Base-by-base conservation (phyloP, 2,888 invertebrate species). In the Lasioglossum figueresi region DNA sequence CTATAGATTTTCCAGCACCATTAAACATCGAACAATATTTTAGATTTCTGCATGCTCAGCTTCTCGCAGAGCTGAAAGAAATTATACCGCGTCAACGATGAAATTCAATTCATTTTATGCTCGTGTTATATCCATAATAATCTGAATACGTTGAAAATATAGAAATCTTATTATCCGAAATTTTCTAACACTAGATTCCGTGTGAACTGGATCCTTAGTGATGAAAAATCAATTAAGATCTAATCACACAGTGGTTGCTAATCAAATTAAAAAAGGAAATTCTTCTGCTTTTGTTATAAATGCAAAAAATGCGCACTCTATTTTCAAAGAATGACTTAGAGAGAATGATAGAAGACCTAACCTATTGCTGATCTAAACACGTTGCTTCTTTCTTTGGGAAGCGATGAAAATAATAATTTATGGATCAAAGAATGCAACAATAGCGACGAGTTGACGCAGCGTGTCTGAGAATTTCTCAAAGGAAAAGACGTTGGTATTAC, bases 21-120 rank as follows among this genome's bases (percentile, higher is more conserved):
- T 59, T 59, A 31, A 59, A 16, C 59, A 59, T 59, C 5, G 27
- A 59, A 59, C 59, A 59, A 59, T 59, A 27, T 59, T 59, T 59
- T 27, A 59, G 59, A 31, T 59, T 59, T 27, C 59, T 59, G 59
- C 59, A 59, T 59, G 27, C 59, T 59, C 59, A 59, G 59, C 59
- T 27, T 27, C 14, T 59, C 59, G 59, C 59, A 14, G 27, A 59
- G 12, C 59, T 27, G 12, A 59, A 59, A 59, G 59, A 59, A 59
- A 59, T 31, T 27, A 5, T 59, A 27, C 59, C 14, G 16, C 27
- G 14, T 27, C 27, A 31, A 59, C 56, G 56, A 59, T 27, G 27
- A 48, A 14, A 8, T 52, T 48, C 27, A 16, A 27, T 59, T 59
- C 27, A 59, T 12, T 59, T 27, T 14, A 59, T 59, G 27, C 27